Base-by-base conservation (phyloP, 2,888 invertebrate genomes). In the Monochamus alternatus region DNA sequence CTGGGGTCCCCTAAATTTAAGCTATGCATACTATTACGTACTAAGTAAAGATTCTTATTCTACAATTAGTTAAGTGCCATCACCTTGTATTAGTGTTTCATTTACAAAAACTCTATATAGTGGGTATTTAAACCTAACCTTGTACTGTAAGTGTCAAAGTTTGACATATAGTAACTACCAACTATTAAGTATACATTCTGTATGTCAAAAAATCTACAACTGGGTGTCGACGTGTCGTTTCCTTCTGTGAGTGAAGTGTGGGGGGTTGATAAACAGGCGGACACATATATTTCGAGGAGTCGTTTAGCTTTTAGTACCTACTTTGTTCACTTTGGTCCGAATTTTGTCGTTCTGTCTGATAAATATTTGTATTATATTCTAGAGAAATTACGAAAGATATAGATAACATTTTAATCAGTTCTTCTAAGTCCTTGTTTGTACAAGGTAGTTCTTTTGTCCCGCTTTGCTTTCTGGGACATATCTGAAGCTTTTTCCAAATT, bases 11-110 rank as follows among this genome's bases (percentile, higher is more conserved):
- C 81, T 84, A 84, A 83, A 82, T 83, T 82, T 84, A 85, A 84
- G 77, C 84, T 82, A 82, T 81, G 81, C 81, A 82, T 82, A 78
- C 80, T 81, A 81, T 83, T 87, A 87, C 83, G 82, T 86, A 85
- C 86, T 87, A 88, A 85, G 83, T 85, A 85, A 85, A 84, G 80
- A 84, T 81, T 75, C 85, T 88, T 87, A 88, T 85, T 80, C 87
- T 87, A 87, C 81, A 87, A 88, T 88, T 88, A 87, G 85, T 88
- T 88, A 88, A 89, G 89, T 89, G 89, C 89, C 82, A 88, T 89
- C 88, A 88, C 89, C 84, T 79, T 78, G 82, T 84, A 86, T 89
- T 88, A 89, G 88, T 89, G 88, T 88, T 84, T 84, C 87, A 86
- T 89, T 86, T 88, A 88, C 88, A 87, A 87, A 86, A 85, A 86